Base-by-base conservation (phyloP, 2,797 vertebrate species). In the Adrianichthys oophorus region DNA sequence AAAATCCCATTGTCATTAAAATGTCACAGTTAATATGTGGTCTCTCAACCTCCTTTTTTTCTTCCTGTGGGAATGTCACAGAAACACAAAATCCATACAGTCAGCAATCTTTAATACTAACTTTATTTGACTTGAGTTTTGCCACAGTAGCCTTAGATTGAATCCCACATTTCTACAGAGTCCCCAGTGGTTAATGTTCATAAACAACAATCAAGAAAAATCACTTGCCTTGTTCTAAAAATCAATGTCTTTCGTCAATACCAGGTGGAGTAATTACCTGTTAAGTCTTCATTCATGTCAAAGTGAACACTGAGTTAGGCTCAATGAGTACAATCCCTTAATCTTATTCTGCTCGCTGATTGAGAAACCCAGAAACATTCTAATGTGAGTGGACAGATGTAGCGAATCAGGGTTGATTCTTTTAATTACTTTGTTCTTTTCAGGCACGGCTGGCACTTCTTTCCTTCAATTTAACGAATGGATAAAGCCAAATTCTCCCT, bases 271-370 rank as follows among this genome's bases (percentile, higher is more conserved):
- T 95, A 95, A 98, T 97, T 96, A 95, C 93, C 93, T 94, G 94
- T 94, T 92, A 93, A 93, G 94, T 93, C 94, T 89, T 93, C 92
- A 93, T 93, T 95, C 92, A 93, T 93, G 94, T 95, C 92, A 84
- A 90, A 93, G 93, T 92, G 94, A 95, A 92, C 94, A 91, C 91
- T 90, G 91, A 91, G 92, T 92, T 96, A 94, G 93, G 94, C 94
- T 94, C 92, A 94, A 91, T 97, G 95, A 95, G 92, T 94, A 95
- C 87, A 98, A 97, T 96, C 95, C 96, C 94, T 98, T 99, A 96
- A 98, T 98, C 96, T 95, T 93, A 93, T 94, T 92, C 92, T 91
- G 92, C 92, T 89, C 92, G 89, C 92, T 92, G 93, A 96, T 93
- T 92, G 93, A 92, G 92, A 92, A 95, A 94, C 91, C 92, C 91